A percentile compares a stretch with the other conserved stretches of the same genome.
Conservation (phyloP, 2,888 invertebrate species). For the Xestoiulus laeticollis region DNA sequence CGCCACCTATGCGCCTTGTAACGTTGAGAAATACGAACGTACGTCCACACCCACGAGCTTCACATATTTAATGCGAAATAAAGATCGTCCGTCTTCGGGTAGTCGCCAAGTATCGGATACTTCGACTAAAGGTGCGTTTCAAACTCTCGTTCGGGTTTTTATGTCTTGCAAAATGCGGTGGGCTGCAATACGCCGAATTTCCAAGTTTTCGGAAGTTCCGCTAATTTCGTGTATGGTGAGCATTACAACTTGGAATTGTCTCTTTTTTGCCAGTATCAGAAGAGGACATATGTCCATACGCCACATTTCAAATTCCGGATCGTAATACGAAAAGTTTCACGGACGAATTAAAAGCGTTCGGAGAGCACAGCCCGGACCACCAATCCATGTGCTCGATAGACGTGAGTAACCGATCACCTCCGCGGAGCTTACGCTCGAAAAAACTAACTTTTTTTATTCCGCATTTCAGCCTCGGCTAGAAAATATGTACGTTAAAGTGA, state of each 20-base stretch:
- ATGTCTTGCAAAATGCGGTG: no score
- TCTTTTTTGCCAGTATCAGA: slow-evolving; percentile 63
- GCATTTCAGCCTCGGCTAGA: slow-evolving; percentile 39
- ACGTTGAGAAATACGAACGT: slow-evolving; percentile 52
- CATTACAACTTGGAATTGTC: background rate
- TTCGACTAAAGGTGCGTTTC: slow-evolving; percentile 52
- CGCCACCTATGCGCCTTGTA: slow-evolving; percentile 50
- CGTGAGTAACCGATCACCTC: background rate
- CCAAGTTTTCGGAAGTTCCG: no score
- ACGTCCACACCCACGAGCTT: slow-evolving; percentile 53
- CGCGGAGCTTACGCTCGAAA: background rate
- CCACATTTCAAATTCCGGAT: slow-evolving; percentile 79
- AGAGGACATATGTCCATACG: slow-evolving; percentile 96
- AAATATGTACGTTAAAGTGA: slow-evolving; percentile 46
- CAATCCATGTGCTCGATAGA: slow-evolving; percentile 50
- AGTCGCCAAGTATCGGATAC: slow-evolving; percentile 53
- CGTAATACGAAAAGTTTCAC: slow-evolving; percentile 51
- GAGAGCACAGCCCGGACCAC: slow-evolving; percentile 50
- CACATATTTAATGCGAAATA: slow-evolving; percentile 53
- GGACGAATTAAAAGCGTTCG: slow-evolving; percentile 53
- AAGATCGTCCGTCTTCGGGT: slow-evolving; percentile 53
- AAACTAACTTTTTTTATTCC: background rate
- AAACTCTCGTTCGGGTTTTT: no score
- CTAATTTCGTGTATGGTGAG: no score
- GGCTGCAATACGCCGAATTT: no score